phyloP scores from a whole-genome alignment of 2,797 vertebrate genomes.

The Lagodon rhomboides region DNA sequence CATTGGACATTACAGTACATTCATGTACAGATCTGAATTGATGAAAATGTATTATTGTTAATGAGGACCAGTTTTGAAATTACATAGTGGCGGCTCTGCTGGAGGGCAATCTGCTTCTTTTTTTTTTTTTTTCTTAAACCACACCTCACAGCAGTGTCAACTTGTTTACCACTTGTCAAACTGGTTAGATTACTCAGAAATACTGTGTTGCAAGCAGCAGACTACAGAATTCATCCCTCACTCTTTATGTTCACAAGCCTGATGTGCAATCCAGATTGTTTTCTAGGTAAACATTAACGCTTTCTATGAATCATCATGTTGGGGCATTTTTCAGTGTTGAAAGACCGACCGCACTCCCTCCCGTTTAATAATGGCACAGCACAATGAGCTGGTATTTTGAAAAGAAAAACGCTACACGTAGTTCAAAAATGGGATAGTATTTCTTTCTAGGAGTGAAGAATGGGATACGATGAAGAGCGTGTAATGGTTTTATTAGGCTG shows the following conservation, averaged over 20 bases:
- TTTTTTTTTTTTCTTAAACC: slow-evolving; percentile 24
- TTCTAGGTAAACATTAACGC: slow-evolving; percentile 17
- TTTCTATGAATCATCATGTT: slow-evolving; percentile 13
- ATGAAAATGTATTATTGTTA: neutral
- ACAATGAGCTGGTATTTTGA: slow-evolving; percentile 16
- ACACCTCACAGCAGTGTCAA: slow-evolving; percentile 42
- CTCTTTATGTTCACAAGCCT: neutral
- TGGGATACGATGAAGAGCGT: slow-evolving; percentile 69
- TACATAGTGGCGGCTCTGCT: neutral
- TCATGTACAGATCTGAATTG: neutral
- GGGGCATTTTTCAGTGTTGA: neutral
- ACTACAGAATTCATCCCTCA: neutral
- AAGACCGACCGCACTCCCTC: neutral
- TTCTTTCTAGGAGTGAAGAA: slow-evolving; percentile 62
- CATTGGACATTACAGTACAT: neutral
- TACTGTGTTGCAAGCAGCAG: neutral
- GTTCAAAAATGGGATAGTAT: slow-evolving; percentile 49
- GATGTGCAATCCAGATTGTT: neutral
- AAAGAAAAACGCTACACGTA: slow-evolving; percentile 7
- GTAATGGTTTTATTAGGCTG: slow-evolving; percentile 82
- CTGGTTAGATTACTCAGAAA: slow-evolving; percentile 45
- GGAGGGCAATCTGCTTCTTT: neutral
- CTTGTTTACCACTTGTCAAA: slow-evolving; percentile 39
- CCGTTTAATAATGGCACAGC: neutral
- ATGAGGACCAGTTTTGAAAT: neutral